Percentiles rank a stretch among this genome's conserved stretches.
These are phyloP conservation scores for Cryptotermes secundus DNA, from an alignment of 1,140 invertebrate genomes.

Conservation along the genomic window DNA sequence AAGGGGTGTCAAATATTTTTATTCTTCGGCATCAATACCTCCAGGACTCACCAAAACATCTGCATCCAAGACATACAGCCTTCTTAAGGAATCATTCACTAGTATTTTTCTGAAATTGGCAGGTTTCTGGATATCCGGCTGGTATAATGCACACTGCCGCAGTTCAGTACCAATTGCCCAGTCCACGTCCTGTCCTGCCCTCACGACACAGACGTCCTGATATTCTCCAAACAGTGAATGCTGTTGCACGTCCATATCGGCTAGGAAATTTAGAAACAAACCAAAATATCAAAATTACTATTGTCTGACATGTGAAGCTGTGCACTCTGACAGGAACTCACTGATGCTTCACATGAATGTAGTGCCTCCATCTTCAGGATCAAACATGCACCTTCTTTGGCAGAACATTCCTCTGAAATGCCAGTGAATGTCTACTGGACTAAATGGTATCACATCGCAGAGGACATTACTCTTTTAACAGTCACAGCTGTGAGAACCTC, in stretches of 20 bases:
- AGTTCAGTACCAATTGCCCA: slow-evolving; percentile 40
- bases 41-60: slow-evolving; percentile 38
- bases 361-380: no score
- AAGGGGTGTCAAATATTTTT: background rate
- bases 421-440: no score
- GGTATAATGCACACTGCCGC: slow-evolving; percentile 37
- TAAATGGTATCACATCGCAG: no score
- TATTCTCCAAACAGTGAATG: slow-evolving; percentile 37
- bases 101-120: slow-evolving; percentile 36
- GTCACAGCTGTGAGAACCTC: no score
- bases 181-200: slow-evolving; percentile 36
- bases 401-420: no score
- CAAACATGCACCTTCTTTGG: no score
- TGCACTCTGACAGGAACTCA: no score
- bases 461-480: no score
- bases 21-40: background rate
- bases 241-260: slow-evolving; percentile 35
- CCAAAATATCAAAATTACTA: no score
- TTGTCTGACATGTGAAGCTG: no score
- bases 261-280: background rate
- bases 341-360: no score
- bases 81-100: slow-evolving; percentile 36
- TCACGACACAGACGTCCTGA: slow-evolving; percentile 31
- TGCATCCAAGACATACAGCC: slow-evolving; percentile 40
- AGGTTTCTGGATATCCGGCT: slow-evolving; percentile 31